Evolutionary conservation across 2,113 vertebrate species (phyloP), one percentile per base, ranked within the genome.

Genomic region (Cranoglanis bouderius): DNA sequence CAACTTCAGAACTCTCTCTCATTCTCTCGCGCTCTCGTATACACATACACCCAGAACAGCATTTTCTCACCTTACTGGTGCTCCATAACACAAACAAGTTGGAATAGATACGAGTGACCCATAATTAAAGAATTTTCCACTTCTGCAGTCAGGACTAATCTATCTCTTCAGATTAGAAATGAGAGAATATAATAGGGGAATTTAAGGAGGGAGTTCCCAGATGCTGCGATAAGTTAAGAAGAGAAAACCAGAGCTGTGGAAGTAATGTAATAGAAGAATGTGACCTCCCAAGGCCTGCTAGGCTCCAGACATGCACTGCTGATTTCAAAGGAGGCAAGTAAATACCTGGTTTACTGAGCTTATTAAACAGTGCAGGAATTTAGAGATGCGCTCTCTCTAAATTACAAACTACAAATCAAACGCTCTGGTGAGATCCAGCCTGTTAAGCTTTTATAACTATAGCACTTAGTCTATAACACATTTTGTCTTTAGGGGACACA

Each of bases 1-100:
- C 93, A 92, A 94, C 90, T 93, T 93, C 90, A 90, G 89, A 93
- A 92, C 90, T 85, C 53, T 84, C 40, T 63, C 59, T 13, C 88
- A 86, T 53, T 67, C 61, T 51, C 53, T 53, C 3, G 43, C 40
- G 89, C 78, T 85, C 85, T 82, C 24, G 29, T 53, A 90, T n/a
- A 85, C 83, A 85, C 82, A 87, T 78, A 81, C 63, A 32, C 21
- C 70, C 24, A 70, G 32, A 35, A 21, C 57, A 80, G 18, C 19
- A 32, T 67, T 86, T n/a, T 75, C 24, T 57, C 78, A 88, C 80
- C 67, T 85, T 80, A 26, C 57, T n/a, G 7, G 40, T 21, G 32
- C 8, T n/a, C 16, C 46, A 40, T 53, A 85, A 85, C 55, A 88
- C 32, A 38, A 75, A 55, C 32, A 75, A 88, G 53, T 70, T 49